Evolutionary conservation across 2,888 invertebrate genomes (phyloP), one percentile per base, ranked within the genome.

Genomic region (Escarpia spicata): DNA sequence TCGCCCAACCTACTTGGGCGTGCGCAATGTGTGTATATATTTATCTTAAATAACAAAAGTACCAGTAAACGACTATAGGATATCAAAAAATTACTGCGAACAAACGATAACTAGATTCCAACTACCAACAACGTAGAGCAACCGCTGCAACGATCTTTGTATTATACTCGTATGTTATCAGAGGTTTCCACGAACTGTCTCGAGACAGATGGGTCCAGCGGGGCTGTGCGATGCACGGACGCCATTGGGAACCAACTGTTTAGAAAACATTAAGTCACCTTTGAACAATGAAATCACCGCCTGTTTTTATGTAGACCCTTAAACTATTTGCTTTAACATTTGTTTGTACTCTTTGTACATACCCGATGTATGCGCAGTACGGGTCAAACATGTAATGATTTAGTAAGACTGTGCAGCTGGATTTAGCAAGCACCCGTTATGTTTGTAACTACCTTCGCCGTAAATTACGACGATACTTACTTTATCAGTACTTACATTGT

Each of bases 271-370:
- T n/a, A n/a, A 6, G 75, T n/a, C 75, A 75, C 75, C 75, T 75
- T 75, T 75, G 75, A 75, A 75, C 75, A 75, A 75, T 75, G 75
- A 75, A 75, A 75, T 75, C 75, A 75, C 75, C n/a, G 75, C 75
- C 75, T 26, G 26, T 75, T 75, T 75, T 75, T 75, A 75, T n/a
- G 75, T 19, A 3, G 19, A 75, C 75, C 26, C 75, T 75, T 75
- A 75, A 19, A 26, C 75, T n/a, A n/a, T 75, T 75, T 75, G 75
- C 26, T 75, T 26, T 75, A 26, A 26, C 19, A 26, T 26, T 75
- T 52, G 52, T 15, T 4, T 75, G 6, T 26, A 75, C 19, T 12
- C 10, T 1, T 52, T 12, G 52, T 52, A 12, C 3, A 60, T 60
- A 60, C 19, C 75, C 75, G 6, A 3, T 75, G 19, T 75, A 75